Conservation (phyloP, 2,888 invertebrate species). For the Ophioninae sp. region DNA sequence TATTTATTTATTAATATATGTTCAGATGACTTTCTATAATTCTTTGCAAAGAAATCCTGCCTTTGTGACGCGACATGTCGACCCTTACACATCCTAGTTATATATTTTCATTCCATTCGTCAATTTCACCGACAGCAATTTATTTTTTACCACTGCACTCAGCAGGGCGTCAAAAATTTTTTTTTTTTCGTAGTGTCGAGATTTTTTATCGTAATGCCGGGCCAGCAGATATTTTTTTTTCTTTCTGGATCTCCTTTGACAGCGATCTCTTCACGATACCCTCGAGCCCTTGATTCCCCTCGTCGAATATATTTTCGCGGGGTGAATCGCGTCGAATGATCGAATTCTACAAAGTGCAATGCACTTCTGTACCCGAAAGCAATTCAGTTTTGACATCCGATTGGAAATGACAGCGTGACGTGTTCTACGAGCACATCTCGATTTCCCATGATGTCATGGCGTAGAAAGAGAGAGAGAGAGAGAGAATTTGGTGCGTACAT, state of each 20-base stretch:
- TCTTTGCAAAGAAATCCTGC: no score
- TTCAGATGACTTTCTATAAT: no score
- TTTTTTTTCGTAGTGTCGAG: no score
- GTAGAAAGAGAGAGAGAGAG: not conserved
- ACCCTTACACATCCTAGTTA: no score
- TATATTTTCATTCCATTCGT: no score
- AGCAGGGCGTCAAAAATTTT: no score
- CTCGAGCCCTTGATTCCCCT: not conserved
- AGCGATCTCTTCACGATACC: not conserved
- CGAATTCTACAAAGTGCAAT: constrained; percentile 36
- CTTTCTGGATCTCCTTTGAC: no score
- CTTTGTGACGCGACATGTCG: no score
- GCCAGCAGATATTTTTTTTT: no score
- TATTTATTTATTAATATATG: no score
- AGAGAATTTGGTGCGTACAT: constrained; percentile 15
- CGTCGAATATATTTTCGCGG: constrained; percentile 30
- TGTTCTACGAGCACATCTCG: constrained; percentile 20
- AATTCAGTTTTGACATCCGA: constrained; percentile 58
- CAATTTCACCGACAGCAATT: not conserved
- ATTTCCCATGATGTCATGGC: not conserved
- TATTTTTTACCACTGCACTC: no score
- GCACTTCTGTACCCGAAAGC: constrained; percentile 49
- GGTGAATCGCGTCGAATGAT: constrained; percentile 35
- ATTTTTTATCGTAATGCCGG: no score
- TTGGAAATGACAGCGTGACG: constrained; percentile 60